Evolutionary conservation across 2,797 vertebrate genomes (phyloP).

Genomic region (Urophycis tenuis): DNA sequence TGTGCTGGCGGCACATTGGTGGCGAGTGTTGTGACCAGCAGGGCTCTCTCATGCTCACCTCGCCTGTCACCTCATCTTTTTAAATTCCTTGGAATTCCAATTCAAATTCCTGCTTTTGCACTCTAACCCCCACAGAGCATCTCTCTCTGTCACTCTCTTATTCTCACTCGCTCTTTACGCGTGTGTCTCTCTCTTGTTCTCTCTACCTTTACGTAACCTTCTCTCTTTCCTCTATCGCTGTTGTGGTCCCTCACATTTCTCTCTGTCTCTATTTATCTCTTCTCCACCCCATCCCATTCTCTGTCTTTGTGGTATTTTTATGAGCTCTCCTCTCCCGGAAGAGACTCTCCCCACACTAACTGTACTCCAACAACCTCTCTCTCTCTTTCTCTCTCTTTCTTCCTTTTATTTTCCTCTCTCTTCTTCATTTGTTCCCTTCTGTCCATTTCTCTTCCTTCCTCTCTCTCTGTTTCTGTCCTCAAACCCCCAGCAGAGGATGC

Average conservation of each 20-base stretch:
- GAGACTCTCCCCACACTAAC: not conserved
- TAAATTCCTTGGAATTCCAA: slow-evolving; percentile 13
- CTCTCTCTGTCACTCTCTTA: not conserved
- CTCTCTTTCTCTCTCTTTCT: not conserved
- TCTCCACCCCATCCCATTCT: not conserved
- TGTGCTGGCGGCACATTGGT: slow-evolving; percentile 6
- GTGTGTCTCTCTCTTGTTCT: not conserved
- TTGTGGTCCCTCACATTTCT: not conserved
- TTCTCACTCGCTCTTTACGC: not conserved
- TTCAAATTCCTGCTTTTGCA: not conserved
- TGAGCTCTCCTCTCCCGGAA: not conserved
- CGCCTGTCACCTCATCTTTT: slow-evolving; percentile 11
- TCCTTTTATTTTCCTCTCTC: not conserved
- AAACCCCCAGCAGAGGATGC: not conserved
- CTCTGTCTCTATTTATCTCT: not conserved
- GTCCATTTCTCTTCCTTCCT: not conserved
- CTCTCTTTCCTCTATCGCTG: not conserved
- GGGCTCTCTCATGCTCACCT: slow-evolving; percentile 7
- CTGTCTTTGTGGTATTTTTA: not conserved
- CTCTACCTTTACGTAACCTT: not conserved
- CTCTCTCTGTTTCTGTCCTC: not conserved
- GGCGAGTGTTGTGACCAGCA: not conserved
- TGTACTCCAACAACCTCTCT: not conserved
- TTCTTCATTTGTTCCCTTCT: too few species aligned
- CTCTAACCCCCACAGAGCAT: not conserved